A percentile compares a stretch with the other conserved stretches of the same genome.
phyloP scores from a whole-genome alignment of 2,888 invertebrate genomes.

The Leucophenga montana region DNA sequence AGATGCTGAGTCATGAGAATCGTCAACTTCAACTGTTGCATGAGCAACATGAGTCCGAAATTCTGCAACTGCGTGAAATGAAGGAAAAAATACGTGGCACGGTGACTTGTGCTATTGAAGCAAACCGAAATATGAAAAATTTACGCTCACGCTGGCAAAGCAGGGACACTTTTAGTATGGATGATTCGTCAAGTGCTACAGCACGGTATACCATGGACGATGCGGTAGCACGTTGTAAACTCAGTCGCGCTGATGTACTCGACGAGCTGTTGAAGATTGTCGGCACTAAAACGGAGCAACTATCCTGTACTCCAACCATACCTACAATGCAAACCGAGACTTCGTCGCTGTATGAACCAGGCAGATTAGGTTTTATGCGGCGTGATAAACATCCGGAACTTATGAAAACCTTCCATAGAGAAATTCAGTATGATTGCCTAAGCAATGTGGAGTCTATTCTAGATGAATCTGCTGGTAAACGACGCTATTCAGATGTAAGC shows the following conservation, averaged over 20 bases:
- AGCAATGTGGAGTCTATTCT: too few relatives aligned
- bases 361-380: slow-evolving; percentile 79
- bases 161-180: too few relatives aligned
- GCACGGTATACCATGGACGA: slow-evolving; percentile 44
- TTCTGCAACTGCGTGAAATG: slow-evolving; percentile 75
- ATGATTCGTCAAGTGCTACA: slow-evolving; percentile 35
- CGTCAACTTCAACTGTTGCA: slow-evolving; percentile 63
- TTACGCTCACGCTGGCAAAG: too few relatives aligned
- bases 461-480: too few relatives aligned
- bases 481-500: too few relatives aligned
- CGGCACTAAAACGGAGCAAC: slow-evolving; percentile 58
- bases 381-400: too few relatives aligned
- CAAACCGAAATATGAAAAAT: too few relatives aligned
- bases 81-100: slow-evolving; percentile 78
- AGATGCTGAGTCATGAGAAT: slow-evolving; percentile 63
- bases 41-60: slow-evolving; percentile 75
- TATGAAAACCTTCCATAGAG: slow-evolving; percentile 44
- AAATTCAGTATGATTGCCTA: too few relatives aligned
- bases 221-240: slow-evolving; percentile 70
- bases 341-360: slow-evolving; percentile 76
- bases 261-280: slow-evolving; percentile 73
- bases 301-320: slow-evolving; percentile 64
- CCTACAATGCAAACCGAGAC: slow-evolving; percentile 61
- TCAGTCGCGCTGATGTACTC: slow-evolving; percentile 76
- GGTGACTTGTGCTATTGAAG: slow-evolving; percentile 75